Evolutionary conservation across 2,888 invertebrate species (phyloP), one percentile per base, ranked within the genome.

Genomic region (Cantharis rustica): DNA sequence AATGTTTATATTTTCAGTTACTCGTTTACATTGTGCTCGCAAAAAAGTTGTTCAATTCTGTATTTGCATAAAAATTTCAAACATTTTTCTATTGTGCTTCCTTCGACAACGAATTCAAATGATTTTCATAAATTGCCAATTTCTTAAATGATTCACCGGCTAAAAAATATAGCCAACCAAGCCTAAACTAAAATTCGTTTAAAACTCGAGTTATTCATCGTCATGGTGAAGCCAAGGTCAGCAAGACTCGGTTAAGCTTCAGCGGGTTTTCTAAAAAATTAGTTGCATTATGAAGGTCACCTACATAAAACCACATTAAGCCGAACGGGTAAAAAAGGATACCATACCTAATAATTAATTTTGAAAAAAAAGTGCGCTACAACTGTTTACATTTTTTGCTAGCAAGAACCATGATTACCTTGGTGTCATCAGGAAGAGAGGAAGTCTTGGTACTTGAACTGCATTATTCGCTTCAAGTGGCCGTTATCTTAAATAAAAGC

Each of bases 221-320:
- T 23, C 23, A 9, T 66, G 64, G 64, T 17, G 17, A 68, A 23
- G 68, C 69, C 80, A 80, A 80, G 80, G 80, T 73, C 74, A 80
- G 69, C 79, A 74, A 73, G 79, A 75, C 77, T 77, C 75, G 61
- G 70, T 76, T 75, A 75, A 75, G 77, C 80, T 77, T 69, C 73
- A 71, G 71, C 63, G 74, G 71, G 68, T 77, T 15, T 26, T 31
- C 71, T 77, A 47, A 73, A 74, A 74, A 77, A 73, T 74, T 74
- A 71, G 68, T 61, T 71, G 68, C 73, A 73, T 61, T 68, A 61
- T 31, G 73, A 77, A 77, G 76, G 76, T 77, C 73, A 73, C 73
- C 76, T 73, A 73, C 63, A 77, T 71, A 71, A 76, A 71, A 61
- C 71, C 63, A 74, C 68, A 63, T n/a, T 69, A 68, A 71, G 63